A percentile compares a stretch with the other conserved stretches of the same genome.
phyloP scores from a whole-genome alignment of 2,797 vertebrate genomes.

The Sparus aurata region DNA sequence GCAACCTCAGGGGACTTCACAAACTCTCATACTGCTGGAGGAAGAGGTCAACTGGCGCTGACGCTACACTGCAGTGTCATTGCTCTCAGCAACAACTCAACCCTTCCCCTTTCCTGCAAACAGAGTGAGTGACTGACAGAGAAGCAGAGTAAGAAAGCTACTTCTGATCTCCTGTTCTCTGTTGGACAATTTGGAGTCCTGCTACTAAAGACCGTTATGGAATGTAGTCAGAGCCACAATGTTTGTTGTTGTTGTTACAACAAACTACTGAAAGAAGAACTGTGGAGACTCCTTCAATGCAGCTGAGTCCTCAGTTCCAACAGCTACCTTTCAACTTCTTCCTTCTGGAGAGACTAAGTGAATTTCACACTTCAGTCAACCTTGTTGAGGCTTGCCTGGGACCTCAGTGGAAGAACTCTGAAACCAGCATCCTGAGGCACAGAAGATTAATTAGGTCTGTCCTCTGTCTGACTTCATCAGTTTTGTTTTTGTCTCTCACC shows the following conservation, averaged over 20 bases:
- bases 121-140: conserved; percentile 38
- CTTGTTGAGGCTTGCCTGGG: conserved; percentile 67
- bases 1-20: conserved; percentile 67
- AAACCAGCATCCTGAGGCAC: conserved; percentile 22
- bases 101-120: conserved; percentile 65
- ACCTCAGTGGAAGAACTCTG: conserved; percentile 42
- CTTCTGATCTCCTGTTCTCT: conserved; percentile 1
- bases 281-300: conserved; percentile 35
- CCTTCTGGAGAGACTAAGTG: conserved; percentile 43
- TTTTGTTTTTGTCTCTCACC: conserved; percentile 42
- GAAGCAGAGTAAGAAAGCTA: conserved; percentile 33
- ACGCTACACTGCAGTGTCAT: conserved; percentile 39
- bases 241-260: conserved; percentile 39
- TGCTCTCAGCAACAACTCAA: conserved; percentile 39
- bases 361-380: conserved; percentile 39
- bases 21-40: conserved; percentile 53
- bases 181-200: conserved; percentile 5
- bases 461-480: conserved; percentile 30
- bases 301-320: conserved; percentile 32
- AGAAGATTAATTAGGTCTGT: conserved; percentile 39
- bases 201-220: conserved; percentile 28
- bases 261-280: conserved; percentile 35
- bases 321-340: conserved; percentile 39
- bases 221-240: conserved; percentile 21
- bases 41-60: conserved; percentile 65